Conservation (phyloP, 2,797 vertebrate genomes). For the Pitangus sulphuratus region DNA sequence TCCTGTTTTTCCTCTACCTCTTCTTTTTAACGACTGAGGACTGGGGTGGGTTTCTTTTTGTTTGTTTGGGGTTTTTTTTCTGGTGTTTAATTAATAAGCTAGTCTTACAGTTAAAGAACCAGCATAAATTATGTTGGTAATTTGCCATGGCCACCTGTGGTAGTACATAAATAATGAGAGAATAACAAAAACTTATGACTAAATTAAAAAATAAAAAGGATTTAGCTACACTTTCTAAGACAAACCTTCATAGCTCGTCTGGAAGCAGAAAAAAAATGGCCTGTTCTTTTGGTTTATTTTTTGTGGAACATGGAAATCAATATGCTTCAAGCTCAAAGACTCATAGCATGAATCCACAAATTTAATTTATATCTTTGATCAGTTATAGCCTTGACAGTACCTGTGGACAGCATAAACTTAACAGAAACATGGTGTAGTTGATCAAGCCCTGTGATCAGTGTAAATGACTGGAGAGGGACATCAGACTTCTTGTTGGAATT, state of each 20-base stretch:
- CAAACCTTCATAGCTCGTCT: background rate
- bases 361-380: background rate
- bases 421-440: background rate
- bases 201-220: background rate
- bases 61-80: background rate
- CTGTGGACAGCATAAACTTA: background rate
- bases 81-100: constrained; percentile 11
- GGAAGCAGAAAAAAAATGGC: background rate
- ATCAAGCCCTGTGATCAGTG: accelerated
- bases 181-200: background rate
- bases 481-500: background rate
- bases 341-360: background rate
- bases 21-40: background rate
- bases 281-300: background rate
- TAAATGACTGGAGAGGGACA: background rate
- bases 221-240: background rate
- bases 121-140: background rate
- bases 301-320: background rate
- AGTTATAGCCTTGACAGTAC: background rate
- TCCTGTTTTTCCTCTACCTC: background rate
- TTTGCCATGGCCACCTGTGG: constrained; percentile 26
- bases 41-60: background rate
- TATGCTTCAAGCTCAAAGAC: background rate
- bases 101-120: background rate
- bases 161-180: constrained; percentile 15